Evolutionary conservation across 2,113 vertebrate species (phyloP).

Genomic region (Callospermophilus lateralis): DNA sequence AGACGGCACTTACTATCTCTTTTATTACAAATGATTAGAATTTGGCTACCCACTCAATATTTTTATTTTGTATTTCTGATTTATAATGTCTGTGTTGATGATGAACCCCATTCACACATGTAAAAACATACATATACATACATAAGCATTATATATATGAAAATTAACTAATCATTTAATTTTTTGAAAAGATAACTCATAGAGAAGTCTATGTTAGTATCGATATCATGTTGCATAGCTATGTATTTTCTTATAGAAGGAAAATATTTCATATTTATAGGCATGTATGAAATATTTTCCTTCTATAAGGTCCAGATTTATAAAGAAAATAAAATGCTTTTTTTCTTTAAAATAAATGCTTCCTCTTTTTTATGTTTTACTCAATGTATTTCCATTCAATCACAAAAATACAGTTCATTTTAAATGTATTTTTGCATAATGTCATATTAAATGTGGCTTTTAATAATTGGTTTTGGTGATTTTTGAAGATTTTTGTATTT

Average conservation of each 20-base stretch:
- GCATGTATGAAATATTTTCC: constrained; percentile 69
- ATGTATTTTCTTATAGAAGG: constrained; percentile 65
- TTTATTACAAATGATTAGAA: constrained; percentile 89
- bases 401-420: constrained; percentile 82
- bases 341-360: constrained; percentile 78
- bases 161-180: constrained; percentile 72
- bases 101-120: constrained; percentile 72
- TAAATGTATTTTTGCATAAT: constrained; percentile 84
- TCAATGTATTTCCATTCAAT: constrained; percentile 56
- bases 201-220: constrained; percentile 65
- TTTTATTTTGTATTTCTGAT: constrained; percentile 89
- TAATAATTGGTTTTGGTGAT: constrained; percentile 91
- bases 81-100: constrained; percentile 80
- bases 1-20: constrained; percentile 87
- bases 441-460: constrained; percentile 88
- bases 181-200: constrained; percentile 63
- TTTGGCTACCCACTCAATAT: constrained; percentile 89
- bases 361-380: constrained; percentile 71
- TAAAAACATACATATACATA: constrained; percentile 76
- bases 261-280: constrained; percentile 74
- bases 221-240: constrained; percentile 35
- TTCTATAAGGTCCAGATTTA: constrained; percentile 68
- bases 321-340: constrained; percentile 78
- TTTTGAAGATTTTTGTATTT: constrained; percentile 91
- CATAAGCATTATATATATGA: constrained; percentile 55